These are phyloP conservation scores for Dusona sp. DNA, from an alignment of 2,888 invertebrate genomes.

Conservation along the genomic window DNA sequence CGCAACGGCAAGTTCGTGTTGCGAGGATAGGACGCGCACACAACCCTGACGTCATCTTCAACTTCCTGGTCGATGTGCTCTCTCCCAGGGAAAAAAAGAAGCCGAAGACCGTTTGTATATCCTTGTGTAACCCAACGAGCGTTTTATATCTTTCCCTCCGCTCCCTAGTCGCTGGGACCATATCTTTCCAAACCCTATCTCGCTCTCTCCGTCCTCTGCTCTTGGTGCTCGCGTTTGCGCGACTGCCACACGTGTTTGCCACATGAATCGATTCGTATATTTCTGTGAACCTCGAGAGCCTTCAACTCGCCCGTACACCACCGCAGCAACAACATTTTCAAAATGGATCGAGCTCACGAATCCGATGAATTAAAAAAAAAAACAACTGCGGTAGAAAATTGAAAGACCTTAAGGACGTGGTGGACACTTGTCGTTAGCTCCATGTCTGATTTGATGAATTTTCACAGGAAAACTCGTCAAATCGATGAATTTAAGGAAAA, in stretches of 20 bases:
- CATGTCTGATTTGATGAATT: no score
- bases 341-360: slow-evolving; percentile 25
- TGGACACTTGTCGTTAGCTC: not conserved
- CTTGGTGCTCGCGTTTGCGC: slow-evolving; percentile 47
- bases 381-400: not conserved
- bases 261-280: slow-evolving; percentile 67
- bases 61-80: slow-evolving; percentile 67
- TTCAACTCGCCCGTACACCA: not conserved
- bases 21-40: slow-evolving; percentile 38
- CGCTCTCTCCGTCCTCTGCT: not conserved
- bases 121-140: slow-evolving; percentile 61
- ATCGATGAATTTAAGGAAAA: no score
- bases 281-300: slow-evolving; percentile 46
- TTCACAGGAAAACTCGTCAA: no score
- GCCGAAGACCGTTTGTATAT: slow-evolving; percentile 64
- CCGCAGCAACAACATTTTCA: slow-evolving; percentile 21
- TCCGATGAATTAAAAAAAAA: not conserved
- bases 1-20: slow-evolving; percentile 20
- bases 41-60: slow-evolving; percentile 69
- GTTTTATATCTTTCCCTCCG: slow-evolving; percentile 38
- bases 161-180: slow-evolving; percentile 36
- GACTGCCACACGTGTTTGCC: slow-evolving; percentile 72
- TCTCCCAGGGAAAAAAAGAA: slow-evolving; percentile 54
- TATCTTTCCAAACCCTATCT: slow-evolving; percentile 53
- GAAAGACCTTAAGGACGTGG: not conserved